Evolutionary conservation across 2,888 invertebrate species (phyloP), one percentile per base, ranked within the genome.

Genomic region (Erynnis tages): DNA sequence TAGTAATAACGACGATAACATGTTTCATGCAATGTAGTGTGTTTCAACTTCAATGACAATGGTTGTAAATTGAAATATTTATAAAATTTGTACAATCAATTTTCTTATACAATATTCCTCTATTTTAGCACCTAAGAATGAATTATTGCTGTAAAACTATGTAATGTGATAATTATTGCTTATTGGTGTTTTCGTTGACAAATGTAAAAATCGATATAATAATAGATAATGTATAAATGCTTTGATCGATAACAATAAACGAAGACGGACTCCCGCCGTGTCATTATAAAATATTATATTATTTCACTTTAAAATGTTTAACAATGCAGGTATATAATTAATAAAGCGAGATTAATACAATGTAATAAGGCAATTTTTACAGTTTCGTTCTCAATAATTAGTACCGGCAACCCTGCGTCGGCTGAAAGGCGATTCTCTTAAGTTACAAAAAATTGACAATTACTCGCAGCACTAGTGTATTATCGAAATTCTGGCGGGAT

Each of bases 381-480:
- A 25, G 2, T 7, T 7, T 25, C 8, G 6, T 13, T 14, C n/a
- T 34, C n/a, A 8, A 6, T 34, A 1, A 14, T 5, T 30, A 32
- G 7, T 6, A 25, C 48, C 41, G 49, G 41, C 49, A 49, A 49
- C 49, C 49, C 49, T 34, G 49, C 23, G 10, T 16, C 14, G 32
- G 32, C 17, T 41, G 10, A 13, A 25, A 48, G 23, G 13, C 23
- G 29, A 6, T 40, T 48, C 23, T 23, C 37, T 40, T 34, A 45
- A 11, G n/a, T n/a, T 43, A 21, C 13, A 45, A 48, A 37, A 23
- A 48, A 48, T 40, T 48, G 48, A 48, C 48, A 10, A 47, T 14
- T 11, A 38, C 17, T n/a, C 13, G 25, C 44, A n/a, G 44, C 19
- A 43, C 30, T 38, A 48, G 48, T 47, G 21, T 38, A 37, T 38